phyloP scores from a whole-genome alignment of 1,140 invertebrate species.

The Heliconius melpomene region DNA sequence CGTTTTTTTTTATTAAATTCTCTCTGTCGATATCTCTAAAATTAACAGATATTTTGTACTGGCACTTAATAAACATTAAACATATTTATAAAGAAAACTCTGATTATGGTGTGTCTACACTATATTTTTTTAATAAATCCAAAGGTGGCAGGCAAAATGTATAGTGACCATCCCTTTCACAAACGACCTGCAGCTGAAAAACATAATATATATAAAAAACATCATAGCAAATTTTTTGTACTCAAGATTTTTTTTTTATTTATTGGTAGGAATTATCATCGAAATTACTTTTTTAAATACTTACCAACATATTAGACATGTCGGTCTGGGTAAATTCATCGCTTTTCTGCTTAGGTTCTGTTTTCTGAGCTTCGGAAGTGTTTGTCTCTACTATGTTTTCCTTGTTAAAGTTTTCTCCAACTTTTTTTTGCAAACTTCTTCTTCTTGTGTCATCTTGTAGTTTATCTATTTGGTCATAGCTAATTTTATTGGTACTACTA shows the following conservation, averaged over 20 bases:
- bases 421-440: background rate
- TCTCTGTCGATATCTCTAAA: no score
- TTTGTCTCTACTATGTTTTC: background rate
- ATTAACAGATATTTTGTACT: no score
- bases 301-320: slow-evolving; percentile 52
- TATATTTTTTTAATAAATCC: slow-evolving; percentile 45
- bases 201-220: slow-evolving; percentile 25
- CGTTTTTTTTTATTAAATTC: background rate
- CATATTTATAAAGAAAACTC: background rate
- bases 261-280: background rate
- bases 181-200: slow-evolving; percentile 53
- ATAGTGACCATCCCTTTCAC: slow-evolving; percentile 51
- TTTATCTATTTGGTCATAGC: background rate
- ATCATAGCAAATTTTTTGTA: no score
- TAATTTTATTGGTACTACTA: background rate
- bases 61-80: no score
- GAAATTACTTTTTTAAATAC: background rate
- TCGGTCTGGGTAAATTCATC: slow-evolving; percentile 51
- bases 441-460: background rate
- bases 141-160: slow-evolving; percentile 60
- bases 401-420: background rate
- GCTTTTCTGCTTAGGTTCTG: background rate
- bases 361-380: background rate
- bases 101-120: slow-evolving; percentile 18
- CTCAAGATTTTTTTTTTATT: no score